Percentiles rank a stretch among this genome's conserved stretches.
phyloP scores from a whole-genome alignment of 2,888 invertebrate species.

The Andricus curvator region DNA sequence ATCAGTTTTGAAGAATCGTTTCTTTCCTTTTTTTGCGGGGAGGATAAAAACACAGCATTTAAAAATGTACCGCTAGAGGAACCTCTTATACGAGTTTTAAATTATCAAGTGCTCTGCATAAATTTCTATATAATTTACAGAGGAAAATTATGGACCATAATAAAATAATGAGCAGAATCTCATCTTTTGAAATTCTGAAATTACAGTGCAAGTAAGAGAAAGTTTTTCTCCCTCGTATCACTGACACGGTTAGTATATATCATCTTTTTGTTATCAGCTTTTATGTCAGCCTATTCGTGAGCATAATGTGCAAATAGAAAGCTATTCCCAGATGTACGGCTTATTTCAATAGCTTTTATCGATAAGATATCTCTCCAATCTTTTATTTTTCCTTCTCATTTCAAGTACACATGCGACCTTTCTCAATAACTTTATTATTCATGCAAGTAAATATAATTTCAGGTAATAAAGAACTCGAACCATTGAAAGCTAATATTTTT shows the following conservation, averaged over 20 bases:
- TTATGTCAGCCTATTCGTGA: slow-evolving; percentile 5
- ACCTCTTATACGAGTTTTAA: not conserved
- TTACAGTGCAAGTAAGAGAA: not conserved
- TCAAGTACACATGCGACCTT: not conserved
- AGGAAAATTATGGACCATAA: not conserved
- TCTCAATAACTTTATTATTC: not conserved
- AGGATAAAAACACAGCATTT: not conserved
- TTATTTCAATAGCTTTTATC: slow-evolving; percentile 15
- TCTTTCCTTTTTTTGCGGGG: not conserved
- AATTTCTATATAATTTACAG: not conserved
- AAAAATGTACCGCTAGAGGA: not conserved
- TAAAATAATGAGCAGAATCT: not conserved
- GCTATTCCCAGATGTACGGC: not conserved
- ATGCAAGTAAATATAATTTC: not conserved
- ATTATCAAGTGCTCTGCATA: not conserved
- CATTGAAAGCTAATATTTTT: not conserved
- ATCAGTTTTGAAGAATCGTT: too few relatives aligned
- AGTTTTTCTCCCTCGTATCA: not conserved
- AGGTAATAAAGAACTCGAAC: not conserved
- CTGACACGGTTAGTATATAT: not conserved
- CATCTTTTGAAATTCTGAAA: not conserved
- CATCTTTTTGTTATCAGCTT: slow-evolving; percentile 6
- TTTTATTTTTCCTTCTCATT: not conserved
- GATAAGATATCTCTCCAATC: not conserved
- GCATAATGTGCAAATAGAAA: slow-evolving; percentile 6